phyloP scores from a whole-genome alignment of 1,140 invertebrate genomes.

The Zophobas atratus region DNA sequence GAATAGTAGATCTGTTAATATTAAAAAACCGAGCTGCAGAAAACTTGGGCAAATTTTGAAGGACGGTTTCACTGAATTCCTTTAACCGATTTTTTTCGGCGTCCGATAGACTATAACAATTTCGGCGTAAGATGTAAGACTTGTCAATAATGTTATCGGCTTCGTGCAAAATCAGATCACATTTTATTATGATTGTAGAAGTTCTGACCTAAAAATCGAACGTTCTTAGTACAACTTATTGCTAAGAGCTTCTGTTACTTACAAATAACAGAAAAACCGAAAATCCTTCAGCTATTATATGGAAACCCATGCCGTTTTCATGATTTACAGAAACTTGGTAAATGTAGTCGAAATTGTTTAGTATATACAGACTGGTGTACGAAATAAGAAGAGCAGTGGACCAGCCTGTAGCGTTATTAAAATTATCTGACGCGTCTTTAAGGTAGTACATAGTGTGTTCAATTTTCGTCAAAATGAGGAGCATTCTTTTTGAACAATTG shows the following conservation, averaged over 20 bases:
- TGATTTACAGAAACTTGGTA: neutral
- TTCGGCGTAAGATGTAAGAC: neutral
- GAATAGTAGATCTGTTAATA: neutral
- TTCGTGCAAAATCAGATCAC: conserved; percentile 4
- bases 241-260: neutral
- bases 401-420: neutral
- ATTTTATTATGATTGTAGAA: neutral
- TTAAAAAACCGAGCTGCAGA: neutral
- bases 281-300: neutral
- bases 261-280: neutral
- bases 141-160: neutral
- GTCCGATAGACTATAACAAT: neutral
- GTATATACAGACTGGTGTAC: neutral
- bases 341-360: neutral
- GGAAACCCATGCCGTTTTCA: neutral
- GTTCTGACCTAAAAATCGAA: neutral
- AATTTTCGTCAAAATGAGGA: neutral
- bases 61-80: neutral
- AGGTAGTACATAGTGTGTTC: neutral
- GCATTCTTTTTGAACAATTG: neutral
- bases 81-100: neutral
- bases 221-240: too few relatives aligned
- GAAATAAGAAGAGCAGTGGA: neutral
- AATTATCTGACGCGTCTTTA: neutral
- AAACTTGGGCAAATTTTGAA: neutral